Conservation (phyloP, 2,888 invertebrate genomes). For the Idaea aversata region DNA sequence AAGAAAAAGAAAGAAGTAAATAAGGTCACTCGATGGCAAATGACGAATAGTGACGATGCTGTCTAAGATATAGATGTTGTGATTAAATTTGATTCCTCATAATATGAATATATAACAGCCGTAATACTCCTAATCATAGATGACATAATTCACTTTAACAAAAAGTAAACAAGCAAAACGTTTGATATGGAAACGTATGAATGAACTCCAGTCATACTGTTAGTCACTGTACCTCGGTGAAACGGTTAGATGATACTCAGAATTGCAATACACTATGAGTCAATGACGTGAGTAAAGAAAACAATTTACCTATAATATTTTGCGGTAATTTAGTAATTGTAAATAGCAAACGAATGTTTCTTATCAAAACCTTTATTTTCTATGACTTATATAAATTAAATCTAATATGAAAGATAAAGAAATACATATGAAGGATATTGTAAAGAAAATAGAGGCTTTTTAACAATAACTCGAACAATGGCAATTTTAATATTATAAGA, state of each 20-base stretch:
- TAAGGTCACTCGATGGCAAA: too few relatives aligned
- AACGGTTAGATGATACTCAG: slow-evolving; percentile 47
- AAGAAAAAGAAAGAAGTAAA: too few relatives aligned
- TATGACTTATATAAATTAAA: not conserved
- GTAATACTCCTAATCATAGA: slow-evolving; percentile 14
- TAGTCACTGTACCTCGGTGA: slow-evolving; percentile 55
- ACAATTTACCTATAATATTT: slow-evolving; percentile 8
- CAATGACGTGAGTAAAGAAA: slow-evolving; percentile 36
- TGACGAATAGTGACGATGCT: too few relatives aligned
- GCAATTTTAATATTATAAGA: not conserved
- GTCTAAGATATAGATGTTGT: too few relatives aligned
- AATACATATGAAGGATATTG: not conserved
- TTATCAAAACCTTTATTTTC: too few relatives aligned
- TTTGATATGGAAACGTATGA: slow-evolving; percentile 36
- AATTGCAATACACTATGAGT: slow-evolving; percentile 53
- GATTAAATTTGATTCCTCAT: not conserved
- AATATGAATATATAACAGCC: not conserved
- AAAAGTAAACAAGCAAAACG: not conserved
- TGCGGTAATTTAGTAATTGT: not conserved
- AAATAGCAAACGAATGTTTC: not conserved
- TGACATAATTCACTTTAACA: slow-evolving; percentile 24
- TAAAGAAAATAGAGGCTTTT: not conserved
- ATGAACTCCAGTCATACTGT: slow-evolving; percentile 58
- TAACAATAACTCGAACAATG: not conserved
- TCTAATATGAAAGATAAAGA: not conserved